Evolutionary conservation across 2,797 vertebrate genomes (phyloP), one percentile per base, ranked within the genome.

Genomic region (Smutsia temminckii): DNA sequence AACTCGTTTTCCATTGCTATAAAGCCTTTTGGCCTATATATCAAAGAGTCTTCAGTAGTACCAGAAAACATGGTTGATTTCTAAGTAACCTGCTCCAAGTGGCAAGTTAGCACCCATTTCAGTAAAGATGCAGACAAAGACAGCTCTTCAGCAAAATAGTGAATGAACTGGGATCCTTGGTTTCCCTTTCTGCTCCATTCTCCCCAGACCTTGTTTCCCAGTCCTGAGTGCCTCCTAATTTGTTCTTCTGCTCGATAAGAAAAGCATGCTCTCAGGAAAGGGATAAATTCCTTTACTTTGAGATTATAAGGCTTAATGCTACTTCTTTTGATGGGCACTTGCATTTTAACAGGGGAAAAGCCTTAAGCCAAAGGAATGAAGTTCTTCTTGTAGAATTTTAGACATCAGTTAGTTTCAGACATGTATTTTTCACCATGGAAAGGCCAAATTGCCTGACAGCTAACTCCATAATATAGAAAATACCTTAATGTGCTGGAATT

Each of bases 311-410:
- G 96, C 94, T 95, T 94, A 89, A 63, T 87, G 79, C 84, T 96
- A 95, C 92, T 91, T 96, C 96, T 95, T 93, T 78, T 89, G 93
- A 96, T 83, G 96, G 69, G 88, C 4, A 3, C 74, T 96, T 96
- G 74, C 79, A 87, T 94, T 95, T 93, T 94, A 95, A 96, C 89
- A 95, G 95, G 95, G 85, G 91, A 89, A 95, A 94, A 97, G 61
- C 93, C 96, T 96, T 89, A 97, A 86, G 59, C 97, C 96, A 97
- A 97, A 96, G 89, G 84, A 97, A 94, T 84, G 86, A 95, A 89
- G 68, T 94, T 95, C 79, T 94, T 55, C 75, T 88, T 95, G 51
- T 77, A 95, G 92, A 94, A 92, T 92, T 85, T 91, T 94, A 96
- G 93, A 84, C 53, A 66, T 89, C 59, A 53, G 2, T 91, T 92